Evolutionary conservation across 2,888 invertebrate genomes (phyloP).

Genomic region (Siphonodentalium dalli): DNA sequence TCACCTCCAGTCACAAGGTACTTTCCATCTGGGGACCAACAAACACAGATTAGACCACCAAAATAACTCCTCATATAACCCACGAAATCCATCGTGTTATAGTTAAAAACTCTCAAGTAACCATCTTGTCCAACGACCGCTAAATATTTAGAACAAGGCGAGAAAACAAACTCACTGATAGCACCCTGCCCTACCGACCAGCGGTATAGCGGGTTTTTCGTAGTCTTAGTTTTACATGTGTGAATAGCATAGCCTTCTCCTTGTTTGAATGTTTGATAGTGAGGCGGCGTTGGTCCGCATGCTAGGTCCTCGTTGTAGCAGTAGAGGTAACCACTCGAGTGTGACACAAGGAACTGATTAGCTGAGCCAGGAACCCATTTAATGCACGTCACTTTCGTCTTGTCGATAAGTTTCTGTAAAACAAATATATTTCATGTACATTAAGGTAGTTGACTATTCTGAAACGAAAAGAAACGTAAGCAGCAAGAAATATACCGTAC

Average conservation of each 20-base stretch:
- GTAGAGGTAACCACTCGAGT: conserved; percentile 95
- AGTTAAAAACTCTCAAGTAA: conserved; percentile 93
- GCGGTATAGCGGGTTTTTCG: conserved; percentile 91
- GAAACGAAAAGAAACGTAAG: too few relatives aligned
- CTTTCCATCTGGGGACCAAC: conserved; percentile 96
- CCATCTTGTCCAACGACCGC: conserved; percentile 90
- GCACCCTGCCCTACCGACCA: conserved; percentile 70
- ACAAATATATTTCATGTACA: too few relatives aligned
- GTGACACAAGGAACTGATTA: conserved; percentile 91
- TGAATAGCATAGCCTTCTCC: conserved; percentile 93
- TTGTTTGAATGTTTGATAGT: conserved; percentile 93
- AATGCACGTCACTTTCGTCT: conserved; percentile 93
- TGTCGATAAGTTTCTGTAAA: conserved; percentile 87
- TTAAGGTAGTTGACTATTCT: too few relatives aligned
- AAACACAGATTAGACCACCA: conserved; percentile 95
- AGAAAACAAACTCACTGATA: conserved; percentile 97
- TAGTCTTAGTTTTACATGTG: conserved; percentile 95
- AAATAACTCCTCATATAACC: conserved; percentile 94
- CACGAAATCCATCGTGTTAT: conserved; percentile 94
- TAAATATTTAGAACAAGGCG: conserved; percentile 89
- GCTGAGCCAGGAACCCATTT: conserved; percentile 96
- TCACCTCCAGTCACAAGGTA: conserved; percentile 94
- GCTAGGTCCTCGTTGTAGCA: conserved; percentile 90
- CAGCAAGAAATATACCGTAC: too few relatives aligned
- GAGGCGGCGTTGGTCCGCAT: conserved; percentile 88